Conservation (phyloP, 2,888 invertebrate genomes). For the Sinopyrophorus schimmeli region DNA sequence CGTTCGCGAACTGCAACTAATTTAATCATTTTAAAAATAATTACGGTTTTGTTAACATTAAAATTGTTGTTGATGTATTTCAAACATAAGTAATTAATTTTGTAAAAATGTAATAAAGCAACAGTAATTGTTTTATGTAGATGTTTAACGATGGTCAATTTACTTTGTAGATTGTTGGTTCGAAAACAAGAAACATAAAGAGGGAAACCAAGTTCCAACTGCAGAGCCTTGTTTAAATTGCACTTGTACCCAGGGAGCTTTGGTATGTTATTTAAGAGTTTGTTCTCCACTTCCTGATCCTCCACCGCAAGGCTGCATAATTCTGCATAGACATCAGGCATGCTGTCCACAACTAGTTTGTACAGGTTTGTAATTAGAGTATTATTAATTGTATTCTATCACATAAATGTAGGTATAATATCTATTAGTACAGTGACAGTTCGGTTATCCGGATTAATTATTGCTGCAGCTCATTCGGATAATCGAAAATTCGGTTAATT, state of each 20-base stretch:
- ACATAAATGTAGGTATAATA: no score
- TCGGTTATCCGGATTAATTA: no score
- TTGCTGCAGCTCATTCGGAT: no score
- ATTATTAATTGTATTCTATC: no score
- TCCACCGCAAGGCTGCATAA: slow-evolving; percentile 73
- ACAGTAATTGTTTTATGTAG: background rate
- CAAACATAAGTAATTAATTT: no score
- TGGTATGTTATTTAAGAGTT: slow-evolving; percentile 76
- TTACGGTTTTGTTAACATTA: no score
- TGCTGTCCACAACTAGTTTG: slow-evolving; percentile 83
- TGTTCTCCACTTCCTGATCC: slow-evolving; percentile 77
- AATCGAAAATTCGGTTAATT: no score
- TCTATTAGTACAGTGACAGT: no score
- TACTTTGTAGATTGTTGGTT: slow-evolving; percentile 68
- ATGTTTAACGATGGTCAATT: slow-evolving; percentile 2
- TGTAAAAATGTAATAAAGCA: no score
- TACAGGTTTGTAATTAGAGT: slow-evolving; percentile 66
- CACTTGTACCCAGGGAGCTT: slow-evolving; percentile 70
- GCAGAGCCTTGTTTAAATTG: slow-evolving; percentile 79
- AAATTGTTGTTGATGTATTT: no score
- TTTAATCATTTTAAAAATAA: no score
- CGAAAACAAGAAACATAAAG: slow-evolving; percentile 69
- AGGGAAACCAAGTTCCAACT: slow-evolving; percentile 68
- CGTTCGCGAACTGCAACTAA: no score
- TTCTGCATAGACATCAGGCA: slow-evolving; percentile 66